These are phyloP conservation scores for Nezara viridula DNA, from an alignment of 2,888 invertebrate species.

Conservation along the genomic window DNA sequence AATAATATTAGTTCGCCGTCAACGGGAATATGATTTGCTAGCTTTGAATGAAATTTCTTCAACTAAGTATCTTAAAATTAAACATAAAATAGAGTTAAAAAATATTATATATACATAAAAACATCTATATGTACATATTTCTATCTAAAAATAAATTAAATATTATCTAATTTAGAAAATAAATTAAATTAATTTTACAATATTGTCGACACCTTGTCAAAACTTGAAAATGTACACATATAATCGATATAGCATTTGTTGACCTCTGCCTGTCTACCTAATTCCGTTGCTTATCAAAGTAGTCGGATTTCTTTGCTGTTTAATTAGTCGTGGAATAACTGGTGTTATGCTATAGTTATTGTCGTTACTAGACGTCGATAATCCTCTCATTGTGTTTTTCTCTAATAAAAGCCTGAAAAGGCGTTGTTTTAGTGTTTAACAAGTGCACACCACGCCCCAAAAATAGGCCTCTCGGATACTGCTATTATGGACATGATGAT, in stretches of 20 bases:
- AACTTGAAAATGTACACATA: not conserved
- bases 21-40: too few species aligned
- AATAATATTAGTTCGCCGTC: too few species aligned
- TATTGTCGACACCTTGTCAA: not conserved
- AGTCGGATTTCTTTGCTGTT: not conserved
- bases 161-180: not conserved
- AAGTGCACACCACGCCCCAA: constrained; percentile 68
- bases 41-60: not conserved
- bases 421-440: constrained; percentile 50
- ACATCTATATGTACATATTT: too few species aligned
- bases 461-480: constrained; percentile 90
- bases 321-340: not conserved
- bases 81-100: not conserved
- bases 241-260: not conserved
- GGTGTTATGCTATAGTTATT: not conserved
- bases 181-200: not conserved
- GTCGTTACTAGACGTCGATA: not conserved
- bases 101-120: not conserved
- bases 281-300: not conserved
- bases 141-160: not conserved
- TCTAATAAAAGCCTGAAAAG: constrained; percentile 35
- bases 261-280: not conserved
- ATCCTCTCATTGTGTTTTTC: not conserved
- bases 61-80: not conserved
- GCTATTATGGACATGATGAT: constrained; percentile 95